Base-by-base conservation (phyloP, 2,113 vertebrate species). In the Fukomys damarensis region DNA sequence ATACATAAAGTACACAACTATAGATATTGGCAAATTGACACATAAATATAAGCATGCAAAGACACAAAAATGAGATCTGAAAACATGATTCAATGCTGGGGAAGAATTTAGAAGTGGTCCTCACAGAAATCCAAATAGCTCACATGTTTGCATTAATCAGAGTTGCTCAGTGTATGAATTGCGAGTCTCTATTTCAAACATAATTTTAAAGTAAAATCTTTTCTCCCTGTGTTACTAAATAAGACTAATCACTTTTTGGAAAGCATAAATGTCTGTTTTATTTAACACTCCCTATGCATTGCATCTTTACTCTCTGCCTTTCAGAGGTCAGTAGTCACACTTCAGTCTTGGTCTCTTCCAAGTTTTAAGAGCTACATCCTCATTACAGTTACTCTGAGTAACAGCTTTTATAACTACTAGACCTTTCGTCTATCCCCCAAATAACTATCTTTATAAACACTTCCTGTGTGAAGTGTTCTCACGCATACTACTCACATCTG, bases 211-310 rank as follows among this genome's bases (percentile, higher is more conserved):
- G 6, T 16, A 70, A 77, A 87, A 58, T 88, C 16, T 0, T 76
- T 93, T 80, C 66, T 66, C 63, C 8, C 89, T 86, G 4, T 65
- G 83, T 95, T 88, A 54, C 66, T 41, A 80, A 74, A 76, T 68
- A 24, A 96, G 56, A 22, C 20, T 59, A 79, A 79, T 92, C 11
- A 26, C 2, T 65, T 66, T 96, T 66, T 28, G 86, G 1, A 63
- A 86, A 65, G 59, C 30, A 77, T 16, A 74, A 84, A 65, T 32
- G 41, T 28, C n/a, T 81, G 2, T 52, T 91, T 16, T 72, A 6
- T 82, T 65, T 54, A 52, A 86, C 59, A 89, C 46, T 86, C 32
- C 80, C 17, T 49, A 49, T 22, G 41, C 13, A 49, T 1, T 0
- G 61, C 22, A 80, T 86, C 72, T 58, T 83, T 79, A 82, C 41